Base-by-base conservation (phyloP, 2,888 invertebrate genomes). In the Alloplasta piceator region DNA sequence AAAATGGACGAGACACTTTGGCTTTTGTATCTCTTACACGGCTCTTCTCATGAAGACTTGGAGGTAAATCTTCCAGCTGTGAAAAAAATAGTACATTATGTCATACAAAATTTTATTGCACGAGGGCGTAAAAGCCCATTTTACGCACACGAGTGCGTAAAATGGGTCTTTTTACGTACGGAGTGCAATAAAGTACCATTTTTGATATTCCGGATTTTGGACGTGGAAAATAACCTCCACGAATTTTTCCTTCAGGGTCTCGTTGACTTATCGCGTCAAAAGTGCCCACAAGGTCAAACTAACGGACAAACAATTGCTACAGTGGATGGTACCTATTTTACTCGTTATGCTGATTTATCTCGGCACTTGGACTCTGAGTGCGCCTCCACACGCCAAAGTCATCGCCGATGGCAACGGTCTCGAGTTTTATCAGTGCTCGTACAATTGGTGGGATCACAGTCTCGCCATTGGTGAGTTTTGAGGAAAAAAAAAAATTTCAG, bases 391-490 rank as follows among this genome's bases (percentile, higher is more conserved):
- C 84, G 97, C 97, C 46, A 96, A 96, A 93, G 95, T 95, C 94
- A 97, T 97, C 85, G 94, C 94, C 77, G 97, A 97, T 90, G 95
- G 95, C 85, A 93, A 94, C 85, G 96, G 95, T 70, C 93, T 98
- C 81, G 96, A 96, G 91, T 98, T 98, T 93, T 97, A 96, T 89
- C 97, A 97, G 90, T 98, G 98, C 92, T 95, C 96, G 43, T 97
- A 96, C 92, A 97, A 97, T 89, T 98, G 98, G 97, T 98, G 98
- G 98, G 97, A 97, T 94, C 98, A 98, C 92, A 97, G 97, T 91
- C 94, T 98, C 91, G 97, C 97, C 60, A 97, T 97, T 90, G 97
- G 98, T 95, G 88, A 88, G 88, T 26, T 26, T 26, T 2, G 1
- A 26, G 26, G 26, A 26, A 26, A 2, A 26, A 26, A 26, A 26